Evolutionary conservation across 2,797 vertebrate genomes (phyloP), one percentile per base, ranked within the genome.

Genomic region (Salmo trutta): DNA sequence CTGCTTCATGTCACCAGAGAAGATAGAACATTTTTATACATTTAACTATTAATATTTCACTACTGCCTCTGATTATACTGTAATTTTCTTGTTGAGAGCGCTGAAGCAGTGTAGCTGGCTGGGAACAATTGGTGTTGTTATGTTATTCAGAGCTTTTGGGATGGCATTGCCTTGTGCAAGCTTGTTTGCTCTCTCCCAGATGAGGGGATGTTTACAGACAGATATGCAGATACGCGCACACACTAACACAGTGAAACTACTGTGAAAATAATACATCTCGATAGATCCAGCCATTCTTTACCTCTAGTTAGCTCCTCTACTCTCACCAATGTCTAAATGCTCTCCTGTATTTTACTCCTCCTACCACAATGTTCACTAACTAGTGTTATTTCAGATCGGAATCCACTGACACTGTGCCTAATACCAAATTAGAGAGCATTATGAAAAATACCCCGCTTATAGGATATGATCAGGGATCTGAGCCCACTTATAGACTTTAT

Each of bases 221-320:
- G 33, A n/a, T 16, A 19, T 33, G 10, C 10, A 14, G 10, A 47
- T 47, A 41, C 19, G 33, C 54, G 21, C 54, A 36, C 54, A 59
- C 31, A 21, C 2, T 33, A 6, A 74, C 2, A 56, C 31, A 89
- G 41, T 8, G 41, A 47, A 47, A 14, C 41, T 12, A 47, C 41
- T 12, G 10, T 47, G 41, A 47, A 47, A 47, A 47, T 47, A 47
- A 47, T 12, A 47, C 0, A 10, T 14, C 41, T 47, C 14, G 41
- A 47, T 47, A 47, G 41, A 12, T 47, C 41, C 41, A 47, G 2
- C 41, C 41, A 47, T 47, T 12, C 41, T 47, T 47, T 14, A 47
- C 41, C 41, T 47, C 91, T 91, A 90, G 88, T 41, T 7, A 31
- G 56, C 6, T 67, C 29, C 12, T 47, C 91, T 91, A 89, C 90